Base-by-base conservation (phyloP, 2,888 invertebrate species). In the Pollenia angustigena region DNA sequence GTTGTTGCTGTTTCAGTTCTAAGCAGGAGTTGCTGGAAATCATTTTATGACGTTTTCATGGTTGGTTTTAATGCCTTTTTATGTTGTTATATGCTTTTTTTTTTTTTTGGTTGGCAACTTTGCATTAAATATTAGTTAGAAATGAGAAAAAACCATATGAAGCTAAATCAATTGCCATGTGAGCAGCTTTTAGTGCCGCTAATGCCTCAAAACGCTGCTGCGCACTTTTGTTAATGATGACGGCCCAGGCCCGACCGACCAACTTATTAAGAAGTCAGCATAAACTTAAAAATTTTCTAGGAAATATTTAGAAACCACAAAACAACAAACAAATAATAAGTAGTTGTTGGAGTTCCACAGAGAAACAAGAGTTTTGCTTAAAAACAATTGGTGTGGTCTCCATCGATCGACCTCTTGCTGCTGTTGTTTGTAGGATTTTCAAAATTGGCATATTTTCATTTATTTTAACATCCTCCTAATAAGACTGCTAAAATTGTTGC, bases 301-400 rank as follows among this genome's bases (percentile, higher is more conserved):
- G 82, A 82, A 85, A 56, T 81, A 11, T 74, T 64, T 69, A 69
- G 52, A 23, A 60, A 42, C 60, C 60, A 56, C 44, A 16, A 44
- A 50, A 23, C 50, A 75, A 68, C 74, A 81, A 66, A 32, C 66
- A 58, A 72, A 64, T 56, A 81, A 54, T 14, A 71, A 60, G 10
- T 48, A 69, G 48, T 75, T 64, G 62, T 52, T 60, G n/a, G 8
- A 64, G 64, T 46, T 54, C 7, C 40, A 23, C 10, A 46, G 48
- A 18, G 44, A 46, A 32, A 32, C 32, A 32, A 52, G 40, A 58
- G 52, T 66, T 76, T 62, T 42, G 46, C 66, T 52, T 50, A 52
- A 54, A 58, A 79, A 79, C 82, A 85, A 75, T 78, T 85, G 85
- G 82, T 82, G 82, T 78, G 82, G 82, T 82, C 85, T 56, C 7